phyloP scores from a whole-genome alignment of 2,888 invertebrate species.

The Amphimallon solstitiale region DNA sequence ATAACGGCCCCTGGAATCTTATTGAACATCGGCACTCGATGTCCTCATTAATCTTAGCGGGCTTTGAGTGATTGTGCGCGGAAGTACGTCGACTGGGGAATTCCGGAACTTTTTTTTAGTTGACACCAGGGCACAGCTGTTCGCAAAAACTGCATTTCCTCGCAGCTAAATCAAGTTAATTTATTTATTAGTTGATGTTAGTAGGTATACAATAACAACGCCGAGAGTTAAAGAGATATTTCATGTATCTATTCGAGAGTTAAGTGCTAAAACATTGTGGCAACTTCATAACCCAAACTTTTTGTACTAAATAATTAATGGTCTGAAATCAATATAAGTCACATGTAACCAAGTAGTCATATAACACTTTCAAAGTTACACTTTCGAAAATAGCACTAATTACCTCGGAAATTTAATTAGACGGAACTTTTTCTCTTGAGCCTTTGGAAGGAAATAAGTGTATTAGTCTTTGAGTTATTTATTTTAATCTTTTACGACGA shows the following conservation, averaged over 20 bases:
- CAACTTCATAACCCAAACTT: too few relatives aligned
- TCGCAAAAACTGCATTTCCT: conserved; percentile 16
- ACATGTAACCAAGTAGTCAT: too few relatives aligned
- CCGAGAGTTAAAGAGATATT: conserved; percentile 2
- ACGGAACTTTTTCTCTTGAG: too few relatives aligned
- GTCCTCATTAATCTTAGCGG: conserved; percentile 36
- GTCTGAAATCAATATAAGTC: too few relatives aligned
- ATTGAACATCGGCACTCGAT: conserved; percentile 35
- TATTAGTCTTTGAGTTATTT: too few relatives aligned
- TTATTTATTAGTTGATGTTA: conserved; percentile 2
- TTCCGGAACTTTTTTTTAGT: conserved; percentile 10
- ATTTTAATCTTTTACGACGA: too few relatives aligned
- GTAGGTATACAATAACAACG: background rate
- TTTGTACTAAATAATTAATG: too few relatives aligned
- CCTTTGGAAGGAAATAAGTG: too few relatives aligned
- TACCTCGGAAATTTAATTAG: too few relatives aligned
- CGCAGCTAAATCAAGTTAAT: background rate
- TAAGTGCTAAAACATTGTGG: conserved; percentile 1
- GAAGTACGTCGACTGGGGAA: conserved; percentile 14
- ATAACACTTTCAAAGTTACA: too few relatives aligned
- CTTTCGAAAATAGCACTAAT: too few relatives aligned
- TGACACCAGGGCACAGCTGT: background rate
- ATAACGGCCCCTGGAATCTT: conserved; percentile 33
- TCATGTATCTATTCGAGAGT: background rate
- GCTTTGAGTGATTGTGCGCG: conserved; percentile 28